Conservation (phyloP, 2,113 vertebrate genomes). For the Sinocyclocheilus grahami region DNA sequence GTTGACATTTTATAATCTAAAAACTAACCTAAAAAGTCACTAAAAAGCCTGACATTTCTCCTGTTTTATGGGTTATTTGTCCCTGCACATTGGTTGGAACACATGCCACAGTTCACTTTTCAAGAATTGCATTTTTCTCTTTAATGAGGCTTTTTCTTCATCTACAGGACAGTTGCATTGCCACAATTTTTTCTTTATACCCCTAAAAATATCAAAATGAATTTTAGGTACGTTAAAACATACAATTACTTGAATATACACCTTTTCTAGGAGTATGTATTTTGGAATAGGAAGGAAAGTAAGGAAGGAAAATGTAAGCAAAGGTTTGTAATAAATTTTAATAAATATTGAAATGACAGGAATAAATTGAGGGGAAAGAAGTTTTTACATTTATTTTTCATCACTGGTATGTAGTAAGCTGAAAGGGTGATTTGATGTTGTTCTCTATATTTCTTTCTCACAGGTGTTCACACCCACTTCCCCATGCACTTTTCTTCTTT, state of each 20-base stretch:
- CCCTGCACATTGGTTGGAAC: background rate
- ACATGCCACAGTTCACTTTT: background rate
- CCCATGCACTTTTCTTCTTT: background rate
- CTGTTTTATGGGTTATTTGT: background rate
- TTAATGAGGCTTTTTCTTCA: too few relatives aligned
- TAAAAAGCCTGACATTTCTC: background rate
- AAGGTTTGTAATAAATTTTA: background rate
- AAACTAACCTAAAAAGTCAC: background rate
- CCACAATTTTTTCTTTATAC: too few relatives aligned
- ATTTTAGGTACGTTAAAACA: too few relatives aligned
- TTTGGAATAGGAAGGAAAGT: background rate
- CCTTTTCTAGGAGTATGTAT: background rate
- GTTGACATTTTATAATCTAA: background rate
- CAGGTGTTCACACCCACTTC: background rate
- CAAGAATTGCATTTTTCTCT: background rate
- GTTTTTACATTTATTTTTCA: background rate
- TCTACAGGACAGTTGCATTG: too few relatives aligned
- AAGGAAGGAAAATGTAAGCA: background rate
- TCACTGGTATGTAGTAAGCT: background rate
- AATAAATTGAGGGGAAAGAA: background rate
- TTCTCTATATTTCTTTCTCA: slow-evolving; percentile 12
- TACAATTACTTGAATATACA: too few relatives aligned
- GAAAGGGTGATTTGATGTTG: background rate
- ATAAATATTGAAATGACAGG: background rate
- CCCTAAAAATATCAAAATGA: too few relatives aligned